Evolutionary conservation across 1,140 invertebrate genomes (phyloP), one percentile per base, ranked within the genome.

Genomic region (Anastrepha obliqua): DNA sequence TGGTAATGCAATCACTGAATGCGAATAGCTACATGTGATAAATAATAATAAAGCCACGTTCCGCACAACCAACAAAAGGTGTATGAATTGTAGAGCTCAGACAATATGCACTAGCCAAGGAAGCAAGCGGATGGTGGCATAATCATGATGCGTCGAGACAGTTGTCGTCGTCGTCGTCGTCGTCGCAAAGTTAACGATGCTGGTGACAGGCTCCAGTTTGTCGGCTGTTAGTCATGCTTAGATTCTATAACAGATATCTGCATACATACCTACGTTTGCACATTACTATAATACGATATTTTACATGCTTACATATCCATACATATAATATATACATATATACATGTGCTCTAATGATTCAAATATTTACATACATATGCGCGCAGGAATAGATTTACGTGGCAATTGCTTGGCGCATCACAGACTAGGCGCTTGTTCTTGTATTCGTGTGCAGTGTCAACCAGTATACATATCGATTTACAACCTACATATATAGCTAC

Each of bases 151-250:
- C 47, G 74, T 55, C 74, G 74, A 58, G 51, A 81, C 74, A 81
- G 47, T 81, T 81, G 47, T 67, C 60, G 8, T 62, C 60, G 15
- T 62, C 2, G 60, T n/a, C 60, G 8, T 62, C 60, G 60, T 62
- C 17, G 60, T 74, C 67, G 67, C 67, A 47, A 0, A 44, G 67
- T 74, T 47, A 74, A 74, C 74, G 47, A 29, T 55, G 39, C 39
- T 74, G 70, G 7, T 74, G 44, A 47, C 42, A 51, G 74, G 74
- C 74, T 81, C 74, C 74, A 81, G 47, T 55, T 81, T 81, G 74
- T 55, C 74, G 74, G 47, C 74, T 81, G 74, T 81, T 81, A 55
- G 74, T 81, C 74, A 81, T 81, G 47, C 47, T 81, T 81, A 81
- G 74, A 81, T 81, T 81, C 74, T 81, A 51, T 81, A 81, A 20